Conservation (phyloP, 2,113 vertebrate species). For the Copsychus sechellarum region DNA sequence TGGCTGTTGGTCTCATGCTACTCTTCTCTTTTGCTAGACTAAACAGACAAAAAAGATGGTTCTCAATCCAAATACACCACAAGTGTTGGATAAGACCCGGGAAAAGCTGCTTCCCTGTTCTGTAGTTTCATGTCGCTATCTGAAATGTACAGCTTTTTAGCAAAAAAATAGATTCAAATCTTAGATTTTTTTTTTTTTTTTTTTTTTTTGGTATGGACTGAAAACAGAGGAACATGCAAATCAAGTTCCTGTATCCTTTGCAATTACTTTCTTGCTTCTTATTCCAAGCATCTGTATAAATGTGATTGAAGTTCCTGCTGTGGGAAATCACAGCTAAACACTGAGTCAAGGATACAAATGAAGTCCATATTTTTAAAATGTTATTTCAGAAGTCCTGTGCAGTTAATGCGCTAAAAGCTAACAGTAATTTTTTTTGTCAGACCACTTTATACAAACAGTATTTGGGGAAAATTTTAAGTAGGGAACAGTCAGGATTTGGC, state of each 20-base stretch:
- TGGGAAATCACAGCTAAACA: background rate
- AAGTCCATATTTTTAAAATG: background rate
- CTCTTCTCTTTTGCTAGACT: background rate
- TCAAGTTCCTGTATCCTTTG: background rate
- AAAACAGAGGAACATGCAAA: background rate
- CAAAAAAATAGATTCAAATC: background rate
- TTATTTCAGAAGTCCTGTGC: background rate
- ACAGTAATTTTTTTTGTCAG: background rate
- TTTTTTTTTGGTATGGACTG: background rate
- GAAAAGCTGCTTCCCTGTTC: background rate
- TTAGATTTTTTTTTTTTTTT: background rate
- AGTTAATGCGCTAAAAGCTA: background rate
- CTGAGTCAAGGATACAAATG: background rate
- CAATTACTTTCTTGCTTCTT: background rate
- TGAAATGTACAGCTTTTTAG: background rate
- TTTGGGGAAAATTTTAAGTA: background rate
- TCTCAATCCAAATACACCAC: background rate
- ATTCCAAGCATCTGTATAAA: background rate
- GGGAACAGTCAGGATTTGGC: background rate
- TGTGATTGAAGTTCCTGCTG: background rate
- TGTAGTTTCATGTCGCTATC: background rate
- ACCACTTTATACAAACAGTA: background rate
- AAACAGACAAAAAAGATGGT: background rate
- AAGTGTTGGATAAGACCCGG: background rate
- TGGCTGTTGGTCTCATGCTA: background rate